Evolutionary conservation across 2,888 invertebrate species (phyloP).

Genomic region (Drosophila robusta): DNA sequence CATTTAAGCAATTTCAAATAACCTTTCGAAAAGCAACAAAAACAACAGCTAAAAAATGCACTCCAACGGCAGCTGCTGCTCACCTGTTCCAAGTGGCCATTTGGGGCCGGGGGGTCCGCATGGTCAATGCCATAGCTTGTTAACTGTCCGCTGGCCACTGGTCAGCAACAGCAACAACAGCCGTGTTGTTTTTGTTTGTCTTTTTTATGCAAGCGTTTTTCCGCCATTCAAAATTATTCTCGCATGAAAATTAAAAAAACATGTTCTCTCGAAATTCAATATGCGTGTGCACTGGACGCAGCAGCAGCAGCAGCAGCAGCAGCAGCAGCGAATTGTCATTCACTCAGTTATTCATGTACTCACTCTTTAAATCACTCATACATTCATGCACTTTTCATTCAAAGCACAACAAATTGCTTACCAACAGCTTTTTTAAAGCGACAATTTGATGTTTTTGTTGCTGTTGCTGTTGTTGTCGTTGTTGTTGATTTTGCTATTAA

Average conservation of each 20-base stretch:
- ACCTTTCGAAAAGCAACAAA: slow-evolving; percentile 32
- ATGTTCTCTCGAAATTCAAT: slow-evolving; percentile 77
- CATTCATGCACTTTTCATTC: slow-evolving; percentile 46
- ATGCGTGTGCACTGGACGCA: slow-evolving; percentile 62
- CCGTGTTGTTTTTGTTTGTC: slow-evolving; percentile 41
- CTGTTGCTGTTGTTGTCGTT: slow-evolving; percentile 14
- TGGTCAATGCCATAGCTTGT: slow-evolving; percentile 57
- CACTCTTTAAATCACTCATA: slow-evolving; percentile 28
- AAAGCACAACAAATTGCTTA: slow-evolving; percentile 61
- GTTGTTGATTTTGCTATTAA: slow-evolving; percentile 37
- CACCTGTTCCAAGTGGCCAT: slow-evolving; percentile 33
- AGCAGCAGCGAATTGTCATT: slow-evolving; percentile 38
- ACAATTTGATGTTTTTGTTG: slow-evolving; percentile 29
- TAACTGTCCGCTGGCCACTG: slow-evolving; percentile 43
- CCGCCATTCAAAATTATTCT: slow-evolving; percentile 74
- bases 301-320: slow-evolving; percentile 15
- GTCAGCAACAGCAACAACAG: slow-evolving; percentile 32
- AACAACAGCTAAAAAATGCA: slow-evolving; percentile 35
- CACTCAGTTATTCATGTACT: slow-evolving; percentile 46
- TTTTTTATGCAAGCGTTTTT: slow-evolving; percentile 55
- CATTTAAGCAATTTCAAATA: slow-evolving; percentile 49
- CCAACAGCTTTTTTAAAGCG: slow-evolving; percentile 51
- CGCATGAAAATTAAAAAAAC: slow-evolving; percentile 76
- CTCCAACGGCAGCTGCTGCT: slow-evolving; percentile 45
- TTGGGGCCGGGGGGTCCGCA: slow-evolving; percentile 17